phyloP scores from a whole-genome alignment of 35 echinoderm and acorn worm species.

The Ophiothrix spiculata region DNA sequence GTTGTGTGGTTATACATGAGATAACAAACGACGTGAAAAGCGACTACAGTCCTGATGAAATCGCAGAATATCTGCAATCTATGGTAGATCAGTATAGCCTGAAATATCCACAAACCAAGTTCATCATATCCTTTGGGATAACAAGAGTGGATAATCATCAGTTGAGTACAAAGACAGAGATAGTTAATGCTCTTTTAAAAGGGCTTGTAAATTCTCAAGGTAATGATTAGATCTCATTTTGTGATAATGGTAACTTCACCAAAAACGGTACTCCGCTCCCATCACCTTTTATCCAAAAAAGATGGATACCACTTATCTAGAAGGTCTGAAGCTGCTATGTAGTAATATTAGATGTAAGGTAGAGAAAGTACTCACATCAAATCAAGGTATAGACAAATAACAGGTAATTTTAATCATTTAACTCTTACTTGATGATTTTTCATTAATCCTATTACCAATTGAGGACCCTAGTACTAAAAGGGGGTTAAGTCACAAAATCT shows the following conservation, averaged over 20 bases:
- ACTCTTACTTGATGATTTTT: no score
- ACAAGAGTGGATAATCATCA: background rate
- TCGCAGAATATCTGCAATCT: background rate
- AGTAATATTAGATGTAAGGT: conserved; percentile 20
- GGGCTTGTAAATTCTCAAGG: background rate
- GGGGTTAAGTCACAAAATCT: no score
- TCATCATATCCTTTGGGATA: background rate
- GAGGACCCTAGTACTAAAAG: no score
- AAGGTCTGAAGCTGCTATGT: background rate
- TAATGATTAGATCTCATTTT: no score
- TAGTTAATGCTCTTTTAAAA: conserved; percentile 6
- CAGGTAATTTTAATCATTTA: no score
- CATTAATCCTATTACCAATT: no score
- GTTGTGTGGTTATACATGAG: background rate
- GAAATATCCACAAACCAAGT: background rate
- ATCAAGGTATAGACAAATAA: no score
- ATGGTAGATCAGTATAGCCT: background rate
- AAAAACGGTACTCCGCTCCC: background rate
- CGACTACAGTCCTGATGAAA: background rate
- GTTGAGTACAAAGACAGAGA: background rate
- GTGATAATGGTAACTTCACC: conserved; percentile 9
- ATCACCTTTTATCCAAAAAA: background rate
- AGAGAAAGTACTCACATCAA: background rate
- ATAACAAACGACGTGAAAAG: background rate
- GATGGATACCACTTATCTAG: conserved; percentile 19